Conservation (phyloP, 2,797 vertebrate species). For the Luscinia megarhynchos region DNA sequence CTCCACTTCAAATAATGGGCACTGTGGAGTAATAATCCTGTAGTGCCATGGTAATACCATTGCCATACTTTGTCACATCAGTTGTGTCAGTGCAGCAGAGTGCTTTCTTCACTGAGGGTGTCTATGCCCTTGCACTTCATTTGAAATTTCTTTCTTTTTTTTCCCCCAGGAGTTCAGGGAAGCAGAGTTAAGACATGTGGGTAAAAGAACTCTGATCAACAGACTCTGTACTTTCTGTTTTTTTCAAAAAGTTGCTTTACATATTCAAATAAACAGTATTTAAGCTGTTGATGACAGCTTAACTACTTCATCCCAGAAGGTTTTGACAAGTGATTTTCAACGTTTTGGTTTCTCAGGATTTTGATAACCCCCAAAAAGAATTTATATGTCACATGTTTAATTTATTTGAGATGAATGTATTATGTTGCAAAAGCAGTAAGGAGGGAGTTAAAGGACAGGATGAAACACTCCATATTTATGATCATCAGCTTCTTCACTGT, state of each 20-base stretch:
- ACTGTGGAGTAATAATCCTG: slow-evolving; percentile 38
- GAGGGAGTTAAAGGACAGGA: slow-evolving; percentile 3
- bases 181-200: not conserved
- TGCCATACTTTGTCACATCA: slow-evolving; percentile 21
- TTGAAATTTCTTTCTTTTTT: not conserved
- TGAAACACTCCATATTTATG: slow-evolving; percentile 23
- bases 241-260: slow-evolving; percentile 29
- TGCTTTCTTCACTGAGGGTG: not conserved
- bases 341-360: slow-evolving; percentile 32
- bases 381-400: slow-evolving; percentile 49
- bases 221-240: not conserved
- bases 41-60: slow-evolving; percentile 26
- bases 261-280: slow-evolving; percentile 62
- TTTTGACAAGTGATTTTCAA: slow-evolving; percentile 66
- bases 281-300: slow-evolving; percentile 64
- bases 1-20: slow-evolving; percentile 52
- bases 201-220: slow-evolving; percentile 20
- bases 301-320: slow-evolving; percentile 38
- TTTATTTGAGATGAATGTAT: slow-evolving; percentile 45
- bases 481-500: not conserved
- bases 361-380: slow-evolving; percentile 42
- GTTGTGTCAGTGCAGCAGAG: not conserved
- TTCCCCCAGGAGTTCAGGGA: not conserved
- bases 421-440: slow-evolving; percentile 1
- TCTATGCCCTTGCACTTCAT: not conserved